Conservation (phyloP, 2,888 invertebrate species). For the Xestia ashworthii region DNA sequence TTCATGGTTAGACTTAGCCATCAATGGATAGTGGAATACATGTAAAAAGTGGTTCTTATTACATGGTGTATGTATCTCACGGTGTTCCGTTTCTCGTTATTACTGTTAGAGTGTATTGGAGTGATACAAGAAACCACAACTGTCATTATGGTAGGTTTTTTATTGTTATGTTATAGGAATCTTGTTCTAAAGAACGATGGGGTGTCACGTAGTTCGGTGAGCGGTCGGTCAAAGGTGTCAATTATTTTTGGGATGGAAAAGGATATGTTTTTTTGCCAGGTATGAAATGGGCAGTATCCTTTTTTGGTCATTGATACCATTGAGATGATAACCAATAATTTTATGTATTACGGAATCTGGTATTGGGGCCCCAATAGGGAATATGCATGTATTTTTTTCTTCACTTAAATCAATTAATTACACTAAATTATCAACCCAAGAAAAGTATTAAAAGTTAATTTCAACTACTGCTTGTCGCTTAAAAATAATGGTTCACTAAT, state of each 20-base stretch:
- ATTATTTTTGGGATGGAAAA: constrained; percentile 44
- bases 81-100: constrained; percentile 67
- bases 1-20: background rate
- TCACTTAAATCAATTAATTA: no score
- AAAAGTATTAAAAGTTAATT: no score
- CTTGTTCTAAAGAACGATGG: constrained; percentile 37
- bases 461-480: no score
- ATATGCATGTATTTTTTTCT: no score
- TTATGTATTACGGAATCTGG: no score
- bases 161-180: constrained; percentile 49
- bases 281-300: background rate
- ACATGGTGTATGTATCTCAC: constrained; percentile 57
- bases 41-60: constrained; percentile 11
- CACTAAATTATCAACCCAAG: no score
- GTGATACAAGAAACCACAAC: constrained; percentile 61
- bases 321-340: background rate
- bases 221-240: constrained; percentile 41
- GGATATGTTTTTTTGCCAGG: background rate
- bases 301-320: background rate
- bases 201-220: constrained; percentile 38
- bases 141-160: constrained; percentile 57
- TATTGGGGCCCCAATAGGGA: no score
- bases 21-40: constrained; percentile 36
- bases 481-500: no score
- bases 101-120: constrained; percentile 57